phyloP scores from a whole-genome alignment of 2,797 vertebrate genomes.

The Triplophysa yarkandensis region DNA sequence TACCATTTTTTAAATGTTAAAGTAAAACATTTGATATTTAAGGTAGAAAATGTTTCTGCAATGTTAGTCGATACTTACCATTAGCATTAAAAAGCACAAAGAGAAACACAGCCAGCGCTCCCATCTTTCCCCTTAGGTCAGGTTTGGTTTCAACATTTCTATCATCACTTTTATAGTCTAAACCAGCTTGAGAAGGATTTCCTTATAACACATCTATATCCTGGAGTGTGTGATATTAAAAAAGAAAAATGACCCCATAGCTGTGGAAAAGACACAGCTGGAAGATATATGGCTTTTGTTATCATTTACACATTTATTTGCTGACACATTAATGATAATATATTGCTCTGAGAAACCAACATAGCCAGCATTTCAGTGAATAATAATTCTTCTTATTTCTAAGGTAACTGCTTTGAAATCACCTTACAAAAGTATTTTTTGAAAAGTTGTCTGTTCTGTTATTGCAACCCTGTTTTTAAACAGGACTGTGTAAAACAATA shows the following conservation, averaged over 20 bases:
- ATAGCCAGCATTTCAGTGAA: background rate
- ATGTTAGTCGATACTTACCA: background rate
- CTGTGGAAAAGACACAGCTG: slow-evolving; percentile 15
- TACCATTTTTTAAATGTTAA: background rate
- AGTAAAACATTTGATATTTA: background rate
- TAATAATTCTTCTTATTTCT: too few relatives aligned
- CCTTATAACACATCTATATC: slow-evolving; percentile 12
- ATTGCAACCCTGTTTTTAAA: too few relatives aligned
- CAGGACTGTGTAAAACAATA: too few relatives aligned
- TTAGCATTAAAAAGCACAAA: background rate
- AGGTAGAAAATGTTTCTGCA: background rate
- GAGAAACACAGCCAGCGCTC: background rate
- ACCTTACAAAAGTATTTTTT: too few relatives aligned
- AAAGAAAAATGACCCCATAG: background rate
- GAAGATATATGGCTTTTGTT: background rate
- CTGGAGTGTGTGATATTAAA: background rate
- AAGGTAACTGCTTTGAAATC: too few relatives aligned
- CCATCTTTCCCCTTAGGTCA: slow-evolving; percentile 1
- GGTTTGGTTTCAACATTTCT: background rate
- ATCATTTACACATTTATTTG: background rate
- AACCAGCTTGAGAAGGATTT: background rate
- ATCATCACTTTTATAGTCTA: slow-evolving; percentile 2
- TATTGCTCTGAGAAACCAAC: background rate
- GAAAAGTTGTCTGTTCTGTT: too few relatives aligned
- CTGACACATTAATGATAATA: slow-evolving; percentile 5